Evolutionary conservation across 2,797 vertebrate species (phyloP).

Genomic region (Hipposideros larvatus): DNA sequence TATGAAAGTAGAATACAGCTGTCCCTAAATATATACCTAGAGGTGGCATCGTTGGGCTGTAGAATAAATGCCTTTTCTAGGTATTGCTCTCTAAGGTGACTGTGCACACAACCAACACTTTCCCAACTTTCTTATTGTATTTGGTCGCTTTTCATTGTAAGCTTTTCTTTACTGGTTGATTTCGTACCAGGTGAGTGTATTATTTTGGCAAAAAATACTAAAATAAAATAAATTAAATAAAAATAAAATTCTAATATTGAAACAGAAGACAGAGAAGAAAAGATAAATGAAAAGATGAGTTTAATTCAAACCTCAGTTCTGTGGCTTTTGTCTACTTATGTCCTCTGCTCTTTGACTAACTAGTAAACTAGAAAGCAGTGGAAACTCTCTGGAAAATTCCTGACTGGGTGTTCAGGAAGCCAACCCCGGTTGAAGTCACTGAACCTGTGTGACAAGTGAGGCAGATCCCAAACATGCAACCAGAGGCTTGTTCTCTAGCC

Average conservation of each 20-base stretch:
- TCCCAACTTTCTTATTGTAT: neutral
- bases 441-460: neutral
- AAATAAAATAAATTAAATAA: too few relatives aligned
- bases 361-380: neutral
- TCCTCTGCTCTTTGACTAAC: neutral
- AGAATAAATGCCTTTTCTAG: neutral
- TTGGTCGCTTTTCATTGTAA: neutral
- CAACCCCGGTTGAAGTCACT: neutral
- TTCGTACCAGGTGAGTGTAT: neutral
- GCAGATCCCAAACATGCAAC: neutral
- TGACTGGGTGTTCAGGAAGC: neutral
- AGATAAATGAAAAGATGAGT: neutral
- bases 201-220: neutral
- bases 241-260: constrained; percentile 5
- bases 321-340: neutral
- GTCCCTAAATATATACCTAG: neutral
- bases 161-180: neutral
- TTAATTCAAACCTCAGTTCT: neutral
- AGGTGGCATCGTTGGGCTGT: neutral
- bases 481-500: neutral
- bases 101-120: neutral
- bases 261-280: neutral
- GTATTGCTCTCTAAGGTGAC: neutral
- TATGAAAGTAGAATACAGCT: neutral
- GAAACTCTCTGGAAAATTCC: neutral